phyloP scores from a whole-genome alignment of 2,113 vertebrate species.

The Lota lota region DNA sequence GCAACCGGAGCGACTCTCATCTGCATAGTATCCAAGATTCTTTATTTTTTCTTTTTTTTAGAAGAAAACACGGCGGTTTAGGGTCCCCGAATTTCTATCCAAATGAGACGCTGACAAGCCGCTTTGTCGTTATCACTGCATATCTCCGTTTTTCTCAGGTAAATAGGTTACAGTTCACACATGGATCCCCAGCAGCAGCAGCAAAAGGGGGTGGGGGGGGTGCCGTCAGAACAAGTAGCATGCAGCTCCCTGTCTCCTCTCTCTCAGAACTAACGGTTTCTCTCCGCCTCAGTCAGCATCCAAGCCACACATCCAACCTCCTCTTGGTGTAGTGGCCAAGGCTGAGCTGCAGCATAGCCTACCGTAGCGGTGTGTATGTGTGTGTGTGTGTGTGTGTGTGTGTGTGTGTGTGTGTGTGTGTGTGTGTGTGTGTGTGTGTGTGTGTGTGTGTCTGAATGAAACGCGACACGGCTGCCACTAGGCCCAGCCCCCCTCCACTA shows the following conservation, averaged over 20 bases:
- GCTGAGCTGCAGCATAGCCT: no score
- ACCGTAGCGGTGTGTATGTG: no score
- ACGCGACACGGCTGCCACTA: conserved; percentile 62
- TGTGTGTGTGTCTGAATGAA: conserved; percentile 63
- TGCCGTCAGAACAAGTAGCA: neutral
- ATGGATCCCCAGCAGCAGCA: conserved; percentile 18
- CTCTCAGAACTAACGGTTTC: conserved; percentile 12
- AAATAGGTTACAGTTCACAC: conserved; percentile 41
- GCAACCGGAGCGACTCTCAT: conserved; percentile 23
- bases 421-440: no score
- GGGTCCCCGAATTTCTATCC: conserved; percentile 28
- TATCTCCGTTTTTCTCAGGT: conserved; percentile 44
- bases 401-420: no score
- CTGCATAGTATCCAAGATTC: conserved; percentile 44
- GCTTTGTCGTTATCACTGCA: conserved; percentile 1
- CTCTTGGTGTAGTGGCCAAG: no score
- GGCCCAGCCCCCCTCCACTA: conserved; percentile 54
- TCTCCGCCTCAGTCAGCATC: conserved; percentile 7
- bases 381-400: no score
- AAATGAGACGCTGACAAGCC: conserved; percentile 13
- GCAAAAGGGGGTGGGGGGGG: conserved; percentile 19
- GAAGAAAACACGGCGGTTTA: neutral
- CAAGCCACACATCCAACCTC: neutral
- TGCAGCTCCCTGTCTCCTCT: conserved; percentile 5
- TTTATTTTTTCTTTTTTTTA: no score